phyloP scores from a whole-genome alignment of 1,140 invertebrate species.

The Zaprionus nigranus region DNA sequence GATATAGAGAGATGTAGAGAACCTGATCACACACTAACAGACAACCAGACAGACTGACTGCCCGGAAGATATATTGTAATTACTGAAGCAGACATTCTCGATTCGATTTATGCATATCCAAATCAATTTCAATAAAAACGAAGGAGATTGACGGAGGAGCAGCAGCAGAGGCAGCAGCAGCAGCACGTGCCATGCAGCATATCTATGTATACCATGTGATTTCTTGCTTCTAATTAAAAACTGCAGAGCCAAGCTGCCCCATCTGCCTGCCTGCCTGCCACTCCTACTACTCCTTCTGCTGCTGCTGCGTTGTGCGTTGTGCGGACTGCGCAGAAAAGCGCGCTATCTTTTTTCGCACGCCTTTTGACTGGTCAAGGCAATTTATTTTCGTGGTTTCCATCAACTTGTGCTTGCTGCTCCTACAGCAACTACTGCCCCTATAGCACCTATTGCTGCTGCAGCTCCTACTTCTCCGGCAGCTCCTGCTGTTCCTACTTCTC shows the following conservation, averaged over 20 bases:
- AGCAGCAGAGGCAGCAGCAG: too few species aligned
- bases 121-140: slow-evolving; percentile 78
- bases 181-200: not conserved
- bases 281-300: not conserved
- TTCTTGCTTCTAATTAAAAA: slow-evolving; percentile 10
- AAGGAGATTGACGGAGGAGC: too few species aligned
- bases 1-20: not conserved
- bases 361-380: slow-evolving; percentile 63
- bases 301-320: slow-evolving; percentile 23
- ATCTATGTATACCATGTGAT: not conserved
- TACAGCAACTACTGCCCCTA: not conserved
- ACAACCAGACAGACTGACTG: not conserved
- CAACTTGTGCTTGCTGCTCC: slow-evolving; percentile 42
- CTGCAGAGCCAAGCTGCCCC: not conserved
- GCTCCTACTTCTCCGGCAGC: slow-evolving; percentile 39
- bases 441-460: slow-evolving; percentile 2
- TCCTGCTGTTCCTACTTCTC: slow-evolving; percentile 4
- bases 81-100: slow-evolving; percentile 53
- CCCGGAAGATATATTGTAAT: slow-evolving; percentile 78
- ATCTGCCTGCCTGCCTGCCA: not conserved
- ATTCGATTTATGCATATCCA: slow-evolving; percentile 79
- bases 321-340: slow-evolving; percentile 73
- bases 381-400: slow-evolving; percentile 80
- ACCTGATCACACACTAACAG: slow-evolving; percentile 8
- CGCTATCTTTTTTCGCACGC: slow-evolving; percentile 78